A percentile compares a stretch with the other conserved stretches of the same genome.
Conservation (phyloP, 1,140 invertebrate genomes). For the Drosophila nebulosa region DNA sequence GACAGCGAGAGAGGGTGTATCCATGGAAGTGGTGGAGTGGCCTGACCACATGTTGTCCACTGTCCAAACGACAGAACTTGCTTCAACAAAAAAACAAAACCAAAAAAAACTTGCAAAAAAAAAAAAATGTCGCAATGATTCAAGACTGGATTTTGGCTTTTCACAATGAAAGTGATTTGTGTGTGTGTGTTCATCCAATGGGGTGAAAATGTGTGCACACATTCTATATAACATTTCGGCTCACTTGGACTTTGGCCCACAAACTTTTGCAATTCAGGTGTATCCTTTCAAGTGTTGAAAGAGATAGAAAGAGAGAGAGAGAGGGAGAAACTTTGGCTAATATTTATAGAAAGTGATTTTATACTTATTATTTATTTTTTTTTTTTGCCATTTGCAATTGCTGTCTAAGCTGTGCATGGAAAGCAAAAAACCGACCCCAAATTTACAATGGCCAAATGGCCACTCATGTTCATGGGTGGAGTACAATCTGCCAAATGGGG, state of each 20-base stretch:
- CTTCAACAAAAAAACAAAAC: constrained; percentile 31
- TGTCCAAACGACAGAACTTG: constrained; percentile 39
- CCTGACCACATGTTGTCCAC: constrained; percentile 21
- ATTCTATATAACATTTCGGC: neutral
- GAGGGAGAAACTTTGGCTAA: neutral
- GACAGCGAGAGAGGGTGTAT: neutral
- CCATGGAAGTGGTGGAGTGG: neutral
- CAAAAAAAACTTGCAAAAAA: neutral
- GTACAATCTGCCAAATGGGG: no score
- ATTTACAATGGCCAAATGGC: no score
- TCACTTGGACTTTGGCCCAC: neutral
- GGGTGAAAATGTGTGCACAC: neutral
- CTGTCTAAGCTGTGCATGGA: neutral
- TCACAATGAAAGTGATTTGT: neutral
- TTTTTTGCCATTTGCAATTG: neutral
- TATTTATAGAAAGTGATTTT: neutral
- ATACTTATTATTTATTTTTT: neutral
- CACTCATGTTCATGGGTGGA: no score
- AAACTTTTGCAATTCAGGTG: neutral
- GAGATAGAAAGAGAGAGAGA: no score
- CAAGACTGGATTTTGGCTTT: constrained; percentile 5
- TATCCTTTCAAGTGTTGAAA: neutral
- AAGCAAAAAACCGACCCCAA: neutral
- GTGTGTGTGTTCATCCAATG: neutral
- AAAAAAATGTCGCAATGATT: constrained; percentile 20